Percentiles rank a stretch among this genome's conserved stretches.
Evolutionary conservation across 2,888 invertebrate species (phyloP).

Genomic region (Cremastinae sp.): DNA sequence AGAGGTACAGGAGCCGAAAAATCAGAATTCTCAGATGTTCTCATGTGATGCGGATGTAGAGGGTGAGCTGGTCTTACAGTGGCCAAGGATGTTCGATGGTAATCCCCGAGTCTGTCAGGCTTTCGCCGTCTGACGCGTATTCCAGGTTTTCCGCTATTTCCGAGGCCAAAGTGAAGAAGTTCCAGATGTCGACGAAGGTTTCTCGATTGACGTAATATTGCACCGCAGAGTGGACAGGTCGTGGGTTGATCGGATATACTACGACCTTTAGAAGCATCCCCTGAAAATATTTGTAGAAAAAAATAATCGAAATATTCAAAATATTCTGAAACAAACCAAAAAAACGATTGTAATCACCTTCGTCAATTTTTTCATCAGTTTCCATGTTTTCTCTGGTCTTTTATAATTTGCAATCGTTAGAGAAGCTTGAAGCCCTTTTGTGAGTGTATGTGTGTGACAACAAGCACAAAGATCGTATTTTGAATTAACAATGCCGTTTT

Average conservation of each 20-base stretch:
- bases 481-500: constrained; percentile 4
- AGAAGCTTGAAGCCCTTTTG: constrained; percentile 17
- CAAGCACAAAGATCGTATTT: constrained; percentile 13
- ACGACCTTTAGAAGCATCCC: constrained; percentile 79
- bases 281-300: constrained; percentile 64
- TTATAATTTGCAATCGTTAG: constrained; percentile 4
- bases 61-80: constrained; percentile 64
- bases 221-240: constrained; percentile 83
- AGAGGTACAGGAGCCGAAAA: constrained; percentile 68
- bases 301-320: background rate
- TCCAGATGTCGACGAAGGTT: constrained; percentile 83
- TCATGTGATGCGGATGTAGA: constrained; percentile 61
- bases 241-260: constrained; percentile 84
- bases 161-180: constrained; percentile 74
- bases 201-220: constrained; percentile 82
- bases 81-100: constrained; percentile 63
- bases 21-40: constrained; percentile 66
- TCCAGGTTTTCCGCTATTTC: constrained; percentile 68
- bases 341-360: constrained; percentile 8
- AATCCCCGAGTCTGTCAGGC: constrained; percentile 64
- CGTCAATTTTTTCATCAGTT: background rate
- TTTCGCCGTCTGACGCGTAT: constrained; percentile 66
- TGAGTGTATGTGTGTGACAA: background rate
- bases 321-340: background rate
- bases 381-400: constrained; percentile 14